phyloP scores from a whole-genome alignment of 1,140 invertebrate genomes.

The Mesaphorura yosii region DNA sequence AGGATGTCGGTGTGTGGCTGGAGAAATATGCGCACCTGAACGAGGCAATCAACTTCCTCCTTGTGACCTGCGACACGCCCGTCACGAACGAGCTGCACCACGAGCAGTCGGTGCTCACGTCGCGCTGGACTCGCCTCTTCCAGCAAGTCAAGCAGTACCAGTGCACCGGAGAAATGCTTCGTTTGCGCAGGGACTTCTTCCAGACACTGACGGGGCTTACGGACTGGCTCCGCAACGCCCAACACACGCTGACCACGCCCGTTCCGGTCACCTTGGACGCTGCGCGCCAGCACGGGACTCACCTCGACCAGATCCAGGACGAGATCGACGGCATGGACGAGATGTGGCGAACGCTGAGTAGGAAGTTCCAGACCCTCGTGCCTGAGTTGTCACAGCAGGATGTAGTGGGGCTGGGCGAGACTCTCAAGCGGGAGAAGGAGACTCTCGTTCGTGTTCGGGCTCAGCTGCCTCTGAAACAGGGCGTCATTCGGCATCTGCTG shows the following conservation, averaged over 20 bases:
- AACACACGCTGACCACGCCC: conserved; percentile 51
- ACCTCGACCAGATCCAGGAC: conserved; percentile 35
- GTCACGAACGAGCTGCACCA: conserved; percentile 64
- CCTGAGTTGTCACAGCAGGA: conserved; percentile 79
- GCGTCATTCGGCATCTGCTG: conserved; percentile 66
- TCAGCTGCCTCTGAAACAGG: conserved; percentile 62
- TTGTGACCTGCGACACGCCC: conserved; percentile 70
- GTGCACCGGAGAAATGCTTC: conserved; percentile 71
- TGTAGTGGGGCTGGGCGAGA: conserved; percentile 78
- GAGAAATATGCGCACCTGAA: conserved; percentile 70
- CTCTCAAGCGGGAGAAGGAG: conserved; percentile 77
- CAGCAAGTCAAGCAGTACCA: conserved; percentile 67
- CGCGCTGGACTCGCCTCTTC: conserved; percentile 69
- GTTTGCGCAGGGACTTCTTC: conserved; percentile 67
- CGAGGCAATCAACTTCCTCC: conserved; percentile 75
- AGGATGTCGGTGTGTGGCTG: conserved; percentile 78
- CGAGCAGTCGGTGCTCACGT: conserved; percentile 54
- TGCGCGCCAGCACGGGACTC: conserved; percentile 63
- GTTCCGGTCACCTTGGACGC: conserved; percentile 59
- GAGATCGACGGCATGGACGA: conserved; percentile 79
- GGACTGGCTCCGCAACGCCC: conserved; percentile 65
- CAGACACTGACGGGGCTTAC: conserved; percentile 61
- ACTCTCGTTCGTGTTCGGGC: conserved; percentile 67
- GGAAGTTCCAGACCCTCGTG: conserved; percentile 78
- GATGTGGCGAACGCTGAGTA: conserved; percentile 74